A percentile compares a stretch with the other conserved stretches of the same genome.
These are phyloP conservation scores for Heliconius himera DNA, from an alignment of 1,140 invertebrate species.

Conservation along the genomic window DNA sequence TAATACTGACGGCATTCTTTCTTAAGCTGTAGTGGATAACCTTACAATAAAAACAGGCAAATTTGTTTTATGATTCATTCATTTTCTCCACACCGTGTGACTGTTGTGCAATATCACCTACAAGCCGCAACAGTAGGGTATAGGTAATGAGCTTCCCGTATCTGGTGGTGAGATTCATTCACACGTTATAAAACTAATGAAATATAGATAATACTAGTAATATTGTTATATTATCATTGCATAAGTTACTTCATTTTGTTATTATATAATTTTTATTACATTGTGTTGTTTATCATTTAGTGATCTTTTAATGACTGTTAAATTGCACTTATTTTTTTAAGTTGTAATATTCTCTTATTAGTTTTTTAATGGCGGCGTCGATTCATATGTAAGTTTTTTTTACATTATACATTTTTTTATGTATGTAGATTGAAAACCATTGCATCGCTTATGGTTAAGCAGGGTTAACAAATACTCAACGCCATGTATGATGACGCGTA, in stretches of 20 bases:
- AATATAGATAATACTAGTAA: conserved; percentile 1
- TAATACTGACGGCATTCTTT: not conserved
- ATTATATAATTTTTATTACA: not conserved
- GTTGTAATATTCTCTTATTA: not conserved
- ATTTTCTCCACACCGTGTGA: conserved; percentile 39
- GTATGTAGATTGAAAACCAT: too few relatives aligned
- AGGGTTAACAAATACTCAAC: too few relatives aligned
- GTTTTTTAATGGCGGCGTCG: not conserved
- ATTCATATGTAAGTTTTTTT: too few relatives aligned
- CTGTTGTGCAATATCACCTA: conserved; percentile 34
- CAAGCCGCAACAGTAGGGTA: conserved; percentile 3
- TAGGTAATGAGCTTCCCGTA: conserved; percentile 18
- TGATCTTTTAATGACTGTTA: not conserved
- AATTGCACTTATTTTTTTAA: not conserved
- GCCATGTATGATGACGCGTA: too few relatives aligned
- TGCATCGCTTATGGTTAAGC: too few relatives aligned
- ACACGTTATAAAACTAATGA: conserved; percentile 18
- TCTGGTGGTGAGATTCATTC: conserved; percentile 10
- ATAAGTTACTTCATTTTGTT: conserved; percentile 2
- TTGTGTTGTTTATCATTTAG: not conserved
- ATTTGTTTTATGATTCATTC: conserved; percentile 43
- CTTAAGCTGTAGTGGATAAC: conserved; percentile 1
- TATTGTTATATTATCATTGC: not conserved
- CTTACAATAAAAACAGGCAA: conserved; percentile 13
- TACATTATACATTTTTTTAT: too few relatives aligned